Evolutionary conservation across 2,797 vertebrate species (phyloP), one percentile per base, ranked within the genome.

Genomic region (Bryconaethiops microstoma): DNA sequence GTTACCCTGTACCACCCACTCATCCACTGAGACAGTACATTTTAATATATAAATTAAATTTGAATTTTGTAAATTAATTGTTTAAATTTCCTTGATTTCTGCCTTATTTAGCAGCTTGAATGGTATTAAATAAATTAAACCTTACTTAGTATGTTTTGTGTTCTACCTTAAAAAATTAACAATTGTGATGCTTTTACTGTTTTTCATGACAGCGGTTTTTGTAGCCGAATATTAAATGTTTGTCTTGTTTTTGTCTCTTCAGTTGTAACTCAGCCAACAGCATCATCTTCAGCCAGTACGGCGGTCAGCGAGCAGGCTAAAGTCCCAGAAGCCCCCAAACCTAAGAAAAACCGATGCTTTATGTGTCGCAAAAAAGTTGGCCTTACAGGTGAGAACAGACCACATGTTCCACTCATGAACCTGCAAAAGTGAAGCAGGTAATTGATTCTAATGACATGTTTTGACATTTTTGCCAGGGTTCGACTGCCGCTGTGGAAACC

Each of bases 331-430:
- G 87, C 87, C 62, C 79, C 80, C 1, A 94, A 94, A 81, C 92
- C 91, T 59, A 96, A 96, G 87, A 97, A 95, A 91, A 95, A 95
- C 71, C 92, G 96, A 60, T 97, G 96, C 90, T 96, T 95, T 74
- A 95, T 94, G 86, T 97, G 96, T 86, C 92, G 95, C 83, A 97
- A 96, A 88, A 97, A 96, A 84, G 87, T 97, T 0, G 96, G 96
- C 82, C 93, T 97, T 8, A 96, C 95, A 89, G 96, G 96, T 97
- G 68, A 86, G 91, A 0, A 8, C 35, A 1, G 25, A 0, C 5
- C 0, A 0, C n/a, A 2, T 5, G 17, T 29, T 21, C 55, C 50
- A 21, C 10, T 64, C 13, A 63, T 25, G 0, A 6, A 7, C 29
- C 0, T 40, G n/a, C 25, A 35, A n/a, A n/a, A 1, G 8, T 29